phyloP scores from a whole-genome alignment of 2,888 invertebrate species.

The Vesta saturnalis region DNA sequence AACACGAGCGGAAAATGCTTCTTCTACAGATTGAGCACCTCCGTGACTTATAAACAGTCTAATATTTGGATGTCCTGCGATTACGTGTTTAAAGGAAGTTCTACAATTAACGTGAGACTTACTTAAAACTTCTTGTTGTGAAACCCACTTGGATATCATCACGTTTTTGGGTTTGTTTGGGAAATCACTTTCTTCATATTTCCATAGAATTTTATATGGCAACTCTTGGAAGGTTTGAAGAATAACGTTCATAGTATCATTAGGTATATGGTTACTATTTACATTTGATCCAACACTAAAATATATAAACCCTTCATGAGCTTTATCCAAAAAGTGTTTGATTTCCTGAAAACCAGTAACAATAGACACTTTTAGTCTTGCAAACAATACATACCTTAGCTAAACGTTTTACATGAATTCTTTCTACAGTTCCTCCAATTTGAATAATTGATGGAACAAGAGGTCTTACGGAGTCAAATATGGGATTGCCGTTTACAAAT shows the following conservation, averaged over 20 bases:
- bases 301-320: conserved; percentile 3
- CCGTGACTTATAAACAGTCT: not conserved
- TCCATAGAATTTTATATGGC: not conserved
- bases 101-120: not conserved
- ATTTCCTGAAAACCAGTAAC: not conserved
- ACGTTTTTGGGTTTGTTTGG: not conserved
- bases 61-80: not conserved
- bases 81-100: not conserved
- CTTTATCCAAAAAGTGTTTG: not conserved
- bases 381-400: not conserved
- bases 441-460: conserved; percentile 58
- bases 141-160: conserved; percentile 1
- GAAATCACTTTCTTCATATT: not conserved
- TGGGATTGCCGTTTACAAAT: conserved; percentile 60
- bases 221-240: not conserved
- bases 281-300: conserved; percentile 7
- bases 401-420: not conserved
- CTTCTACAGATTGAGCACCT: not conserved
- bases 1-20: not conserved
- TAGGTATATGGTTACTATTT: not conserved
- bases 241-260: not conserved
- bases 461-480: conserved; percentile 57
- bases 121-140: conserved; percentile 2
- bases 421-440: conserved; percentile 49
- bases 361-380: not conserved